Percentiles rank a stretch among this genome's conserved stretches.
phyloP scores from a whole-genome alignment of 2,888 invertebrate genomes.

The Gerris lacustris region DNA sequence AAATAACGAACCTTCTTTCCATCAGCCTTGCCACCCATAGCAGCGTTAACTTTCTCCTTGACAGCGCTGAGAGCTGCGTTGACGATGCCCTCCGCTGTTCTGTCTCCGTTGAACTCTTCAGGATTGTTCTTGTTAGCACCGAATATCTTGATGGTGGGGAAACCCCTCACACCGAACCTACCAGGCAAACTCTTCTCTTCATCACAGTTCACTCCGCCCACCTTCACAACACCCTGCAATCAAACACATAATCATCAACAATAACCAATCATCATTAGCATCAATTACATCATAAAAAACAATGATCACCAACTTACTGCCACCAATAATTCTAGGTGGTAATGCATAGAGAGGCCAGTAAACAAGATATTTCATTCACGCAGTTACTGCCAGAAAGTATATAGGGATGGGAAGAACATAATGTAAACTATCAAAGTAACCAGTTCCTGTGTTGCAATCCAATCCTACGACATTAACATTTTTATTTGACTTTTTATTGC shows the following conservation, averaged over 20 bases:
- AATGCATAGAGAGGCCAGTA: constrained; percentile 18
- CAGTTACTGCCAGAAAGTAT: too few species aligned
- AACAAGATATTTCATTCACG: too few species aligned
- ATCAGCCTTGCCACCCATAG: constrained; percentile 47
- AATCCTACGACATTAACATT: too few species aligned
- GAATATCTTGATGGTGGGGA: constrained; percentile 94
- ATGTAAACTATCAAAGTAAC: too few species aligned
- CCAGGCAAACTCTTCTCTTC: constrained; percentile 68
- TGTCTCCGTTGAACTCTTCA: constrained; percentile 67
- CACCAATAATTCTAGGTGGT: too few species aligned
- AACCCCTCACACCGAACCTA: constrained; percentile 74
- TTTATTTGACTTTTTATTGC: too few species aligned
- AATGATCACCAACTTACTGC: too few species aligned
- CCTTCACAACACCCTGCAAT: constrained; percentile 71
- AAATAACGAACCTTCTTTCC: not conserved
- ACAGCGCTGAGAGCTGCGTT: constrained; percentile 72
- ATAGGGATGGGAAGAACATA: too few species aligned
- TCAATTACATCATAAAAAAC: too few species aligned
- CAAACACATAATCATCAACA: not conserved
- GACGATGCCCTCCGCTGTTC: constrained; percentile 74
- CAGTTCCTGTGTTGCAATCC: too few species aligned
- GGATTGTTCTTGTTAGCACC: constrained; percentile 70
- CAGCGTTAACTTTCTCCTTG: constrained; percentile 57
- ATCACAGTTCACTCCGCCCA: constrained; percentile 89
- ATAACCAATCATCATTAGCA: too few species aligned